Percentiles rank a stretch among this genome's conserved stretches.
phyloP scores from a whole-genome alignment of 2,797 vertebrate species.

The Gobionotothen gibberifrons region DNA sequence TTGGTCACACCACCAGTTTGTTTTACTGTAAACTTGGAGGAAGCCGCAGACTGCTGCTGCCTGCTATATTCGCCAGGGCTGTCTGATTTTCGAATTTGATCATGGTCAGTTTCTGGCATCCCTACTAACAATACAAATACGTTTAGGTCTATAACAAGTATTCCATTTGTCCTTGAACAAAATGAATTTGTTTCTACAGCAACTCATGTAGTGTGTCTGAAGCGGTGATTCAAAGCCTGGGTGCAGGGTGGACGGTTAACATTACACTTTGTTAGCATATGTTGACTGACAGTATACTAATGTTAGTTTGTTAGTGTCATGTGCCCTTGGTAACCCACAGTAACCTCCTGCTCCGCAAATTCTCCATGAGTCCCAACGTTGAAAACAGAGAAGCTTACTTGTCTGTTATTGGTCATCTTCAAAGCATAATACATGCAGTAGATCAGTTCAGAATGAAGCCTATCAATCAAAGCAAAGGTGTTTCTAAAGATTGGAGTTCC shows the following conservation, averaged over 20 bases:
- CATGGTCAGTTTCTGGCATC: no score
- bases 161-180: not conserved
- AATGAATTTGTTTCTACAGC: not conserved
- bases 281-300: not conserved
- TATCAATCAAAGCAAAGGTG: no score
- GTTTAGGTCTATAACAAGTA: not conserved
- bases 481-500: not conserved
- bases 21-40: no score
- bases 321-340: not conserved
- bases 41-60: no score
- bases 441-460: no score
- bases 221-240: not conserved
- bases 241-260: not conserved
- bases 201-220: not conserved
- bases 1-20: no score
- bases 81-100: no score
- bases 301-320: not conserved
- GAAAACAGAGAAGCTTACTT: not conserved
- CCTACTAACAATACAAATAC: not conserved
- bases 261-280: not conserved
- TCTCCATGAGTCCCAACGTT: not conserved
- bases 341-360: not conserved
- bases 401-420: not conserved
- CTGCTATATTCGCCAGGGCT: no score
- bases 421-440: no score